Percentiles rank a stretch among this genome's conserved stretches.
Evolutionary conservation across 2,888 invertebrate species (phyloP).

Genomic region (Odontocolon sp.): DNA sequence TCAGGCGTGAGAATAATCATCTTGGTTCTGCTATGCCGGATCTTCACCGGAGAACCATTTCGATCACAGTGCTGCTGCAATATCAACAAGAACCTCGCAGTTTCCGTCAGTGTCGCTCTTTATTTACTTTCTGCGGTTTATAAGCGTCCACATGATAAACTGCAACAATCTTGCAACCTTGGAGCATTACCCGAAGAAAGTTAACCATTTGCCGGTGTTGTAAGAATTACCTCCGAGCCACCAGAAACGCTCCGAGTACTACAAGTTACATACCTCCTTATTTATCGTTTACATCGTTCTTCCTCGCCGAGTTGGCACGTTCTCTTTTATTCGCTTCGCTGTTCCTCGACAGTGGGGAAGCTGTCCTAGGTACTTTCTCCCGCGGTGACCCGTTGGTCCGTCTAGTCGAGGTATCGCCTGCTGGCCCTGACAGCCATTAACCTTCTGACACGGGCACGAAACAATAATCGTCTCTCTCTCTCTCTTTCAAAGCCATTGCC

Average conservation of each 20-base stretch:
- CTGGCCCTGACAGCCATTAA: slow-evolving; percentile 24
- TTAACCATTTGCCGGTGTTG: slow-evolving; percentile 2
- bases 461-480: slow-evolving; percentile 39
- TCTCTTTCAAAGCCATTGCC: no score
- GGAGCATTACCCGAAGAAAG: not conserved
- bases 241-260: not conserved
- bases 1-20: not conserved
- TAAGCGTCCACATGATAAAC: slow-evolving; percentile 16
- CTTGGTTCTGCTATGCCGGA: not conserved
- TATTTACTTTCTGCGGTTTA: slow-evolving; percentile 36
- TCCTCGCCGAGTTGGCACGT: slow-evolving; percentile 2
- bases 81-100: slow-evolving; percentile 21
- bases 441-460: slow-evolving; percentile 31
- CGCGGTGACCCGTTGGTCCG: not conserved
- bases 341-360: no score
- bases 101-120: slow-evolving; percentile 9
- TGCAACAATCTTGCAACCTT: not conserved
- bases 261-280: slow-evolving; percentile 16
- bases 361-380: not conserved
- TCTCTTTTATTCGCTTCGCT: not conserved
- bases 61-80: not conserved
- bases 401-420: not conserved
- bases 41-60: not conserved
- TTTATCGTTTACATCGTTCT: slow-evolving; percentile 29
- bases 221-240: not conserved